Evolutionary conservation across 2,113 vertebrate species (phyloP), one percentile per base, ranked within the genome.

Genomic region (Seriola aureovittata): DNA sequence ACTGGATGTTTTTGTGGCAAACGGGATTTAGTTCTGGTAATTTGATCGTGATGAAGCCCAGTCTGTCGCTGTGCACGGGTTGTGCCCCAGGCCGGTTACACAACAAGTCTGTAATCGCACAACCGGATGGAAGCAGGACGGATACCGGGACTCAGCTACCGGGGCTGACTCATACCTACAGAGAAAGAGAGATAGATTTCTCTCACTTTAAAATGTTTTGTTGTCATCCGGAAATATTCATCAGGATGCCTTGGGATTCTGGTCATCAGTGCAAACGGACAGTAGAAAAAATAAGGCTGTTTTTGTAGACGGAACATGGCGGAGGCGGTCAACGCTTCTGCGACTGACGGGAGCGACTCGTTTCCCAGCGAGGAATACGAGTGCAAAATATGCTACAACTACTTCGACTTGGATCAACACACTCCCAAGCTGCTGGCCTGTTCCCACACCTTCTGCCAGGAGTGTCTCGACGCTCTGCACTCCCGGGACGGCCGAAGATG

Each of bases 321-420:
- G 96, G 78, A 96, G 92, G 89, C 92, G 93, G 82, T 19, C 23
- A 9, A 6, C 1, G 38, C n/a, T 54, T 75, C 9, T 69, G 21
- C 32, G 57, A 46, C 64, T 12, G 69, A 66, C 71, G 32, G 0
- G 3, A 9, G 19, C 12, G 44, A n/a, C 14, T 50, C 71, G 72
- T 63, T 77, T 40, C 90, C 75, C 59, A 82, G 88, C 4, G 96
- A 96, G 76, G 96, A 96, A 62, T 94, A 93, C 84, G 95, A 96
- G 88, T 96, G 96, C 88, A 96, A 96, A 82, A 96, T 97, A 87
- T 97, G 96, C 91, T 96, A 95, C 93, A 96, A 96, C 90, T 92
- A 93, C 91, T 97, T 95, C 82, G 96, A 97, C 89, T 72, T 92
- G 88, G 96, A 95, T 63, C 93, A 93, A 57, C 95, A 92, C 85